Evolutionary conservation across 2,113 vertebrate species (phyloP), one percentile per base, ranked within the genome.

Genomic region (Lathamus discolor): DNA sequence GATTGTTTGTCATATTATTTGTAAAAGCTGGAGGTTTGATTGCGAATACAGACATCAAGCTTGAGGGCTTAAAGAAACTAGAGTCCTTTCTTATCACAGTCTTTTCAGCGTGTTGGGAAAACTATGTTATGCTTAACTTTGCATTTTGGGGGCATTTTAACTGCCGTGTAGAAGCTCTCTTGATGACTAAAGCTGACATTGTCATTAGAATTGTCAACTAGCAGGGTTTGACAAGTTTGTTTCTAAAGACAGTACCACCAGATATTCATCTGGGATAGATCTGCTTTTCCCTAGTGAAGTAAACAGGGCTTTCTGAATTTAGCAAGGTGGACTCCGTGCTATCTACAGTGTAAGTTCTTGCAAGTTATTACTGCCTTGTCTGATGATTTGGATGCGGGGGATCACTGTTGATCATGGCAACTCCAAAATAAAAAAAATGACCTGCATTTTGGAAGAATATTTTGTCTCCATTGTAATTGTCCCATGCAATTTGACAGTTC

Each of bases 381-480:
- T 22, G 93, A 49, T 67, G 62, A 81, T 92, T 92, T 95, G 66
- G 91, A 82, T 95, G 84, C 63, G 67, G 41, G 69, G 31, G 35
- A 69, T 78, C 41, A 19, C 37, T 76, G 44, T 46, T 82, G 93
- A 74, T 85, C 39, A 55, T 31, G 20, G 41, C 52, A 92, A 95
- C 93, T 83, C 86, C 90, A 93, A 95, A 94, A 64, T 69, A 35
- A 59, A 57, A 95, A 95, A 97, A 95, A 83, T 31, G 85, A 84
- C 77, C 80, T 83, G 20, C 13, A 68, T 91, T 96, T 95, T 76
- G 88, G 83, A 96, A 85, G 37, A 93, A 64, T 95, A 46, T 83
- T 96, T 96, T 63, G 37, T 93, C 57, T 92, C 12, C 66, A 93
- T 95, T 94, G 63, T 94, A 95, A 93, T 90, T 93, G 55, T 93